These are phyloP conservation scores for Bubalus kerabau DNA, from an alignment of 2,113 vertebrate species.

Conservation along the genomic window DNA sequence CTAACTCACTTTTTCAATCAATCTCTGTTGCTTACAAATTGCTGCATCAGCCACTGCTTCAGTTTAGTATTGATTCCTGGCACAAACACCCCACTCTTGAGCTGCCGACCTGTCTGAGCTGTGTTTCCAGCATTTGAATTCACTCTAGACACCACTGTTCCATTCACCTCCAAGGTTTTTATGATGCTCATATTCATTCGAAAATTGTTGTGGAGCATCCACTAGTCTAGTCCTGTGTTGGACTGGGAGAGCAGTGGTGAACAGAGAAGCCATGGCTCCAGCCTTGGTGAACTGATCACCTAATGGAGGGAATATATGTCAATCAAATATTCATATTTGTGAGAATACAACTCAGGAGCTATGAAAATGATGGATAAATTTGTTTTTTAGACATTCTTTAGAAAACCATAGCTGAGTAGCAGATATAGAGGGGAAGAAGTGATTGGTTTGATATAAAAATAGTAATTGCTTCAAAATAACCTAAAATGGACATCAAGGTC, in stretches of 20 bases:
- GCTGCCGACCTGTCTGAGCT: not conserved
- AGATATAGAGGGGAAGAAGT: not conserved
- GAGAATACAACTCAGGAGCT: not conserved
- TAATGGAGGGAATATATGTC: not conserved
- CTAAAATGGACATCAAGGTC: not conserved
- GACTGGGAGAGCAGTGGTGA: not conserved
- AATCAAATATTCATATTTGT: not conserved
- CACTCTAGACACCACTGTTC: not conserved
- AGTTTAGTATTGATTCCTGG: not conserved
- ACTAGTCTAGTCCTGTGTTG: not conserved
- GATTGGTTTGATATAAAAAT: not conserved
- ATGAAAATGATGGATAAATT: not conserved
- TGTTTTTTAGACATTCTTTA: not conserved
- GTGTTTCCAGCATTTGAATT: not conserved
- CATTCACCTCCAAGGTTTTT: not conserved
- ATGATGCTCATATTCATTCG: not conserved
- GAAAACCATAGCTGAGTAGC: not conserved
- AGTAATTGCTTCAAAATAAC: not conserved
- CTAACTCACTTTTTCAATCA: conserved; percentile 25
- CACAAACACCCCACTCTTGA: not conserved
- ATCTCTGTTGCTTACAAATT: not conserved
- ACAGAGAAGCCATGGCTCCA: not conserved
- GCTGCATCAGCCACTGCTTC: not conserved
- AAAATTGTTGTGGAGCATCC: rapidly evolving
- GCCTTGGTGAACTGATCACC: not conserved